Percentiles rank a stretch among this genome's conserved stretches.
Conservation (phyloP, 1,140 invertebrate species). For the Diorhabda carinulata region DNA sequence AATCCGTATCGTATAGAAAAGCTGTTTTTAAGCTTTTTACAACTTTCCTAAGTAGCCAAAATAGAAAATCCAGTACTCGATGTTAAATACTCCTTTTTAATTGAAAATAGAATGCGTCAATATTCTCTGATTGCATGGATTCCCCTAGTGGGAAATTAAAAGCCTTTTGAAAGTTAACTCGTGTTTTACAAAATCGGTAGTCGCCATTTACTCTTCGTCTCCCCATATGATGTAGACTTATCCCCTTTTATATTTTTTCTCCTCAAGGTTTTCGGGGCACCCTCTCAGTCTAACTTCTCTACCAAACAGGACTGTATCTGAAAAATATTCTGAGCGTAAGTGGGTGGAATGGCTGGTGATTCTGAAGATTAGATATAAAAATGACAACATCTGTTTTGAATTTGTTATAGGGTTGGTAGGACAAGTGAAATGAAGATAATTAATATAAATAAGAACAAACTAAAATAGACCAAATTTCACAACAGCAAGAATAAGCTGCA, state of each 20-base stretch:
- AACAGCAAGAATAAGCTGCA: too few species aligned
- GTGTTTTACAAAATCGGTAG: constrained; percentile 13
- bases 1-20: background rate
- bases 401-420: too few species aligned
- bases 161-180: constrained; percentile 21
- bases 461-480: too few species aligned
- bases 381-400: too few species aligned
- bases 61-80: background rate
- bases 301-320: background rate
- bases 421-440: too few species aligned
- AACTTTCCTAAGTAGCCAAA: background rate
- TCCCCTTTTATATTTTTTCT: constrained; percentile 2
- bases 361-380: too few species aligned
- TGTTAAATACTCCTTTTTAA: background rate
- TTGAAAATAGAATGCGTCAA: constrained; percentile 2
- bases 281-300: background rate
- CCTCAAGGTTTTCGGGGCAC: background rate
- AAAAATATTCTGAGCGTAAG: too few species aligned
- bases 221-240: constrained; percentile 7
- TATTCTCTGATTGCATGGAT: background rate
- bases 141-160: constrained; percentile 12
- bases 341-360: too few species aligned
- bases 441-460: too few species aligned
- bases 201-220: constrained; percentile 3
- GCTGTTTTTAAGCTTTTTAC: background rate